Conservation (phyloP, 2,797 vertebrate genomes). For the Novumbra hubbsi region DNA sequence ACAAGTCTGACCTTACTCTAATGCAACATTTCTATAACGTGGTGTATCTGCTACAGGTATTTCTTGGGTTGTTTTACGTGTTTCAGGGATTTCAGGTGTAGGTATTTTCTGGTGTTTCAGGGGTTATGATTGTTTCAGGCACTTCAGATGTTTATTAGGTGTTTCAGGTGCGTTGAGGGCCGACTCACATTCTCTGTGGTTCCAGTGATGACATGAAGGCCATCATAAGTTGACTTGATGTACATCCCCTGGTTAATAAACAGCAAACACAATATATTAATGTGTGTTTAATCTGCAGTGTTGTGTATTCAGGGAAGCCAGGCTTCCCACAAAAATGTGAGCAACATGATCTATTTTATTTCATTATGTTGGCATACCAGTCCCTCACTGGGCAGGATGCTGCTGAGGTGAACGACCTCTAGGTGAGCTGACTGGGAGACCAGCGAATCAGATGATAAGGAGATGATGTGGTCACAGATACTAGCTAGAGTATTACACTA, state of each 20-base stretch:
- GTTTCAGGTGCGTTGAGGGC: not conserved
- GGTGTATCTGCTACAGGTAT: too few species aligned
- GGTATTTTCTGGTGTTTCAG: too few species aligned
- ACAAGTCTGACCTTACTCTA: too few species aligned
- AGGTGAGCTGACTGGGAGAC: conserved; percentile 86
- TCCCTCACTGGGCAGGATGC: conserved; percentile 84
- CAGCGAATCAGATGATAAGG: conserved; percentile 87
- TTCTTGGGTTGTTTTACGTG: too few species aligned
- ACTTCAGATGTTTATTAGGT: too few species aligned
- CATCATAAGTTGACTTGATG: conserved; percentile 80
- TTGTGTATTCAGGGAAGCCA: not conserved
- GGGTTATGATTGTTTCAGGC: too few species aligned
- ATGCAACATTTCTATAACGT: too few species aligned
- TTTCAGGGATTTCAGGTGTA: too few species aligned
- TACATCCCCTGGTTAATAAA: conserved; percentile 74
- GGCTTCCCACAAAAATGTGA: too few species aligned
- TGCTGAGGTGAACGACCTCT: conserved; percentile 86
- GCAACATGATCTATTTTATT: too few species aligned
- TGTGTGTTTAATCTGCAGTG: conserved; percentile 19
- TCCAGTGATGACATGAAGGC: conserved; percentile 80
- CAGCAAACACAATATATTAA: not conserved
- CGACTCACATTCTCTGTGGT: conserved; percentile 78
- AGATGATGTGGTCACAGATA: conserved; percentile 94
- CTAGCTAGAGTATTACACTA: conserved; percentile 92
- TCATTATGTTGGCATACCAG: conserved; percentile 69